Percentiles rank a stretch among this genome's conserved stretches.
These are phyloP conservation scores for Pheucticus melanocephalus DNA, from an alignment of 2,113 vertebrate species.

Conservation along the genomic window DNA sequence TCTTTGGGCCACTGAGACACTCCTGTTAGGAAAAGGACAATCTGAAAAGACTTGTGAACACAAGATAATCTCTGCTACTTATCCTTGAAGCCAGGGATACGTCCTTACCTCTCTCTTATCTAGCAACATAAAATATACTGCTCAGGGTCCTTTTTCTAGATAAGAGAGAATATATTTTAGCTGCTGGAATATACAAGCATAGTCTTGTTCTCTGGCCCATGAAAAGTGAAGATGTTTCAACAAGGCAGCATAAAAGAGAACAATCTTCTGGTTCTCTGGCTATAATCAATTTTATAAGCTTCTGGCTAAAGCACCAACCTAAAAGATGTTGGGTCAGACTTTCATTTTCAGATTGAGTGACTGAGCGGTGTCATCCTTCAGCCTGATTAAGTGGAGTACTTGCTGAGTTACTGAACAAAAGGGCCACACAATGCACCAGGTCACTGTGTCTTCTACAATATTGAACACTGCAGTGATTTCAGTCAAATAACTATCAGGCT, in stretches of 20 bases:
- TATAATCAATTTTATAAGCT: background rate
- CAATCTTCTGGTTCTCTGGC: background rate
- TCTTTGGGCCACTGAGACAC: background rate
- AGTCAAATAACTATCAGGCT: background rate
- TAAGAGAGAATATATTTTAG: background rate
- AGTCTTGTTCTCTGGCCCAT: background rate
- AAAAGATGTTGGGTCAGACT: background rate
- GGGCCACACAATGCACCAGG: fast-evolving
- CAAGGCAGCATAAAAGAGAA: background rate
- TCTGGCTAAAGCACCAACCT: background rate
- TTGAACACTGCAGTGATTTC: background rate
- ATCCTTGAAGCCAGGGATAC: background rate
- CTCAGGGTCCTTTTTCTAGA: background rate
- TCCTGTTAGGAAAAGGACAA: background rate
- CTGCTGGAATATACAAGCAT: background rate
- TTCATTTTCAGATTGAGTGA: background rate
- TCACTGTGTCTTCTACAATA: background rate
- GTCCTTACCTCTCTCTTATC: background rate
- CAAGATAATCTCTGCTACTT: background rate
- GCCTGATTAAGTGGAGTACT: background rate
- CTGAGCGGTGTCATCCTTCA: background rate
- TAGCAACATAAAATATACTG: background rate
- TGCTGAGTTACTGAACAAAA: background rate
- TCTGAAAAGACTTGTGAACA: background rate
- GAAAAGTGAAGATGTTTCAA: background rate